Conservation (phyloP, 92 coral and sea anemone genomes). For the Anthopleura xanthogrammica region DNA sequence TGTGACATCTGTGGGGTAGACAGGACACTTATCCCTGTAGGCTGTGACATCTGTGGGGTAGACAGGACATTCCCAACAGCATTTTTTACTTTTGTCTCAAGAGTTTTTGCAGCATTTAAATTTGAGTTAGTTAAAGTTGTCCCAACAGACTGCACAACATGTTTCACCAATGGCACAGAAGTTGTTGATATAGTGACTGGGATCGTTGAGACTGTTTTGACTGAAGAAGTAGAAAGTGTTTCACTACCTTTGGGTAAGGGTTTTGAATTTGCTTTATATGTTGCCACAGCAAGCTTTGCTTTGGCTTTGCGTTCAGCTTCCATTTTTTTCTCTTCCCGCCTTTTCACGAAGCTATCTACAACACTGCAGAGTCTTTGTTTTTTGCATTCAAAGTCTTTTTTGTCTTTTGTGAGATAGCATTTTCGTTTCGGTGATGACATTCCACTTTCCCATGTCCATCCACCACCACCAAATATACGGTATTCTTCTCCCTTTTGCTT, state of each 20-base stretch:
- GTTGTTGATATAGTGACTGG: background rate
- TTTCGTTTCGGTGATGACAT: constrained; percentile 76
- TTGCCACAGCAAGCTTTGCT: constrained; percentile 26
- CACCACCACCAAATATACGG: constrained; percentile 95
- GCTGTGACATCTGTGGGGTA: too few relatives aligned
- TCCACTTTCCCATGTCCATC: constrained; percentile 97
- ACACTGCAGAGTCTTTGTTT: constrained; percentile 69
- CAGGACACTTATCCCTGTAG: background rate
- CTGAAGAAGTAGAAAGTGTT: background rate
- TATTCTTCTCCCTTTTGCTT: constrained; percentile 98
- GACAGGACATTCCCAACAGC: background rate
- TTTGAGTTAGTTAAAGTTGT: background rate
- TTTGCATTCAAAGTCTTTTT: constrained; percentile 70
- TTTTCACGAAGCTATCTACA: constrained; percentile 62
- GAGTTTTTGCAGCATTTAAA: background rate
- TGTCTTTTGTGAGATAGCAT: constrained; percentile 49
- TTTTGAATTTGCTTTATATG: constrained; percentile 4
- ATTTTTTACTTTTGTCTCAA: background rate
- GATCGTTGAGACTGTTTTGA: background rate
- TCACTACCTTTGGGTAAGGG: constrained; percentile 4
- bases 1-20: background rate
- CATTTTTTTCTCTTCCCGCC: constrained; percentile 50
- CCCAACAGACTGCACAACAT: background rate
- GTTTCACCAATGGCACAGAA: background rate
- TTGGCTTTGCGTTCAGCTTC: constrained; percentile 52